Evolutionary conservation across 2,113 vertebrate genomes (phyloP).

Genomic region (Saguinus imperator): DNA sequence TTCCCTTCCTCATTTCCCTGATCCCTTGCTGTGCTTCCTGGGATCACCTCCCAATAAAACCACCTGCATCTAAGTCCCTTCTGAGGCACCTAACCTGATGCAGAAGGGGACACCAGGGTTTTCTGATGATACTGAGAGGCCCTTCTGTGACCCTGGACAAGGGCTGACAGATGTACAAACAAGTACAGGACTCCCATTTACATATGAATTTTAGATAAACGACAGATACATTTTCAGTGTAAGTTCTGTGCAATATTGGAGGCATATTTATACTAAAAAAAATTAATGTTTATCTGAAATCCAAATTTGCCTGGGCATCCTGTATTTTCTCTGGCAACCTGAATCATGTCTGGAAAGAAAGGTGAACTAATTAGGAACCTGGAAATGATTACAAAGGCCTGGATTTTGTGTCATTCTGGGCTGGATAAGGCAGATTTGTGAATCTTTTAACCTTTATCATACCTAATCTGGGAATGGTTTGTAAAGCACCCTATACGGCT

Average conservation of each 20-base stretch:
- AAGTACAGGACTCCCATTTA: not conserved
- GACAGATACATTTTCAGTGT: not conserved
- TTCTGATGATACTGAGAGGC: not conserved
- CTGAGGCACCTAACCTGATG: not conserved
- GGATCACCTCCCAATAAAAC: not conserved
- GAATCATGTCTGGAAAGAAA: constrained; percentile 30
- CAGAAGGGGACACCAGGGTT: not conserved
- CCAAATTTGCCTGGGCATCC: constrained; percentile 12
- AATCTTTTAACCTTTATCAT: constrained; percentile 50
- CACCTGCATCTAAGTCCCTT: not conserved
- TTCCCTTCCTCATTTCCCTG: not conserved
- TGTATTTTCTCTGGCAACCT: constrained; percentile 34
- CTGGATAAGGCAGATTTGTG: not conserved
- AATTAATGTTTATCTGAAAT: constrained; percentile 39
- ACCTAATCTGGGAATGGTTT: constrained; percentile 30
- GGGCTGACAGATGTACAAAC: not conserved
- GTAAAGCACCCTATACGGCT: not conserved
- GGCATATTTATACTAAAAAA: not conserved
- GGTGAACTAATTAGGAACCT: constrained; percentile 48
- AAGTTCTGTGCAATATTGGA: not conserved
- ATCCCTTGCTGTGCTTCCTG: not conserved
- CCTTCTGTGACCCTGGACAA: not conserved
- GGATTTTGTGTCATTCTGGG: constrained; percentile 39
- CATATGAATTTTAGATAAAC: constrained; percentile 9
- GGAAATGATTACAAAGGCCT: constrained; percentile 53